Base-by-base conservation (phyloP, 2,888 invertebrate species). In the Eupithecia centaureata region DNA sequence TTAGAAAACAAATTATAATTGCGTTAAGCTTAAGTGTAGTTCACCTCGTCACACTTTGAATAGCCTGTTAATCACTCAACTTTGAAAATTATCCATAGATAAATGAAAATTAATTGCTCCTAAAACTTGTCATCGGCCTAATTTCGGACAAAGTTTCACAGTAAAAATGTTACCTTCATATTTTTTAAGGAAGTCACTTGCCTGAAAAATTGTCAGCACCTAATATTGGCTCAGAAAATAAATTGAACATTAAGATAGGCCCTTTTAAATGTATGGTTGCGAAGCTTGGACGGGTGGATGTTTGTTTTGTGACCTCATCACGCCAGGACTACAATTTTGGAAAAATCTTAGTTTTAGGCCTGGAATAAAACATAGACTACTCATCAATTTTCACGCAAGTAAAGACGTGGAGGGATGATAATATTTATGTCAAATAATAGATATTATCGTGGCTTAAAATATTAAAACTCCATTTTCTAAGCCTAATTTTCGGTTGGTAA, bases 31-130 rank as follows among this genome's bases (percentile, higher is more conserved):
- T n/a, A n/a, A n/a, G n/a, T n/a, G n/a, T n/a, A 18, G 42, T 42
- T 42, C 10, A 42, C 42, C 68, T 67, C 54, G 65, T 67, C 72
- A 73, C 73, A 79, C 81, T 84, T 76, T 73, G 68, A 87, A 90
- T 89, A 80, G 86, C 84, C 86, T 87, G 89, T 83, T 91, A 89
- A 90, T 88, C 81, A 85, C 70, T 81, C 68, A 90, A 91, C 76
- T 91, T 90, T 80, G 82, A 80, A 87, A 85, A 86, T 89, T 85
- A 86, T 80, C 79, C 79, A 79, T 79, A 82, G 85, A 86, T 84
- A 84, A 85, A 89, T 88, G 84, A 83, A 87, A 88, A 87, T 87
- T 87, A 85, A 88, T 87, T 79, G 82, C 82, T 79, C 76, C 74
- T 76, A 67, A 75, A 73, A 77, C 80, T 76, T 77, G 79, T 77